Evolutionary conservation across 92 coral and sea anemone species (phyloP), one percentile per base, ranked within the genome.

Genomic region (Paramuricea clavata): DNA sequence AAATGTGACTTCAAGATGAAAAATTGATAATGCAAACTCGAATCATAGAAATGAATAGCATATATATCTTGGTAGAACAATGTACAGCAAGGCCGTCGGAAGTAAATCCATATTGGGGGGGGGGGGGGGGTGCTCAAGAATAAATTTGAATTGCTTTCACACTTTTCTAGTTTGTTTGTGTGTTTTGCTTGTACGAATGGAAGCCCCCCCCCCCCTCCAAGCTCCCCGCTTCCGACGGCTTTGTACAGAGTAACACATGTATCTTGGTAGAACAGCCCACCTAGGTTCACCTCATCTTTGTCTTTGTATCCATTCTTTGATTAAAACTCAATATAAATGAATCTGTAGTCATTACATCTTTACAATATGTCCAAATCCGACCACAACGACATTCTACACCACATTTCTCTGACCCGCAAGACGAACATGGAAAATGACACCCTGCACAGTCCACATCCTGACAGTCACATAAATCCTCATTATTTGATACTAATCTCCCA

Each of bases 391-490:
- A 97, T 69, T 97, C 99, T 16, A 94, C 91, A 2, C 99, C 99
- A 67, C 99, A 97, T 68, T 97, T 97, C 76, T 94, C 99, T 34
- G 99, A 97, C 7, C 99, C 98, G 85, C 99, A 97, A 3, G 99
- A 93, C 16, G 91, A 62, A 35, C 99, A 97, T 0, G 99, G 98
- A 81, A 93, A 94, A 70, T 97, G 99, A 25, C 99, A 97, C 0
- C 99, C 99, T 1, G 98, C 95, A 56, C 99, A 97, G 76, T 97
- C 87, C 25, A 78, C 59, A 69, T 95, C 92, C 65, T 97, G 99
- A 82, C 99, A 97, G 74, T 97, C 99, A 74, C 99, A 97, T 8
- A 93, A 91, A 85, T 97, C 99, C 56, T 85, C 83, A 44, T 90
- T 88, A 74, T 97, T 95, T 16, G 94, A 89, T 76, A 95, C 78